These are phyloP conservation scores for Hexactinellida sp. DNA, from an alignment of 37 sponge, comb jelly and placozoan species.

Conservation along the genomic window DNA sequence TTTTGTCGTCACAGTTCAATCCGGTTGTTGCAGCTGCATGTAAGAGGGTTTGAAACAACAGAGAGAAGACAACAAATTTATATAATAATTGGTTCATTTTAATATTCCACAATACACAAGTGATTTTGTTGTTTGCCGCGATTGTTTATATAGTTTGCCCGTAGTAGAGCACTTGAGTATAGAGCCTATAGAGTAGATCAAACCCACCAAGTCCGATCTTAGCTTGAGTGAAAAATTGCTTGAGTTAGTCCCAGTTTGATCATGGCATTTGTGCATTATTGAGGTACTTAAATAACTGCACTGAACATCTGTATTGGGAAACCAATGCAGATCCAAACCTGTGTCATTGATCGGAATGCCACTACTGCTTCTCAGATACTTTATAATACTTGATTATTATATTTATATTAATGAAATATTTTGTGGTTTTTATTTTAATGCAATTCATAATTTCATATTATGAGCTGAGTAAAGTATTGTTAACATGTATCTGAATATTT, in stretches of 20 bases:
- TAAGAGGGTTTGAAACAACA: not conserved
- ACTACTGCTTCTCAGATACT: not conserved
- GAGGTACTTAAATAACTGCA: not conserved
- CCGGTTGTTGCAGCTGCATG: not conserved
- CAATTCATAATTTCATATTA: no score
- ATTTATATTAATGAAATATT: not conserved
- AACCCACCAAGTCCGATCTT: not conserved
- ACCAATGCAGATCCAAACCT: not conserved
- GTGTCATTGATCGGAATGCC: not conserved
- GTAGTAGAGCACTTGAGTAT: not conserved
- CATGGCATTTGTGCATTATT: not conserved
- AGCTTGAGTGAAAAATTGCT: not conserved
- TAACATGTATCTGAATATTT: not conserved
- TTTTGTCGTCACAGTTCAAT: not conserved
- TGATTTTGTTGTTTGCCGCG: not conserved
- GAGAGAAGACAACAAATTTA: not conserved
- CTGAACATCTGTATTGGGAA: not conserved
- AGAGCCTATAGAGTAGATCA: slow-evolving; percentile 5
- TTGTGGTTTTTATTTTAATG: not conserved
- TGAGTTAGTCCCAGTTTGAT: not conserved
- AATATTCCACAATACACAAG: not conserved
- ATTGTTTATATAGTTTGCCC: not conserved
- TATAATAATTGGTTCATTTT: not conserved
- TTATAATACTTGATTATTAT: not conserved
- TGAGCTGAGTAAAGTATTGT: no score